Evolutionary conservation across 2,797 vertebrate species (phyloP).

Genomic region (Arctocebus calabarensis): DNA sequence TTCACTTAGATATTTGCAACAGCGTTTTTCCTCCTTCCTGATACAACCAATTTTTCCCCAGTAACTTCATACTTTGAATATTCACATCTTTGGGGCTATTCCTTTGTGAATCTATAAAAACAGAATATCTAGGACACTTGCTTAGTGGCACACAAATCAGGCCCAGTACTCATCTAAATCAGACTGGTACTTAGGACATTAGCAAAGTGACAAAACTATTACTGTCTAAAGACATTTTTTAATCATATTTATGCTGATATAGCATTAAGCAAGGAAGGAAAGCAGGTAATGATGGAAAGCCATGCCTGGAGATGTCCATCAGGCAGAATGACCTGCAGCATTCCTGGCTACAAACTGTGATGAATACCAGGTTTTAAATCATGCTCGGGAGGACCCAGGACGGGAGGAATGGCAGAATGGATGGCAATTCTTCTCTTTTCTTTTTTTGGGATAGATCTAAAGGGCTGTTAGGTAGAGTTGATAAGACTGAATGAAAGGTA

Average conservation of each 20-base stretch:
- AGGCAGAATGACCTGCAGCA: fast-evolving
- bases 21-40: background rate
- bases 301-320: background rate
- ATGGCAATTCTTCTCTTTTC: slow-evolving; percentile 32
- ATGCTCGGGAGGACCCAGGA: background rate
- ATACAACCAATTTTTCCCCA: background rate
- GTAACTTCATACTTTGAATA: background rate
- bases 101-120: background rate
- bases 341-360: background rate
- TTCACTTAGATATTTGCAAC: background rate
- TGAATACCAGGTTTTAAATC: background rate
- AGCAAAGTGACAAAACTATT: slow-evolving; percentile 9
- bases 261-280: background rate
- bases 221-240: slow-evolving; percentile 33
- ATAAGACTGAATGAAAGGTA: background rate
- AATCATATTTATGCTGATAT: background rate
- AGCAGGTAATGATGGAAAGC: background rate
- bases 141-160: background rate
- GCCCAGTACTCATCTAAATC: background rate
- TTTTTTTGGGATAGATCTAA: background rate
- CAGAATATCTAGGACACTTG: background rate
- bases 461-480: background rate
- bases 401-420: background rate
- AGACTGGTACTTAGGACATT: background rate
- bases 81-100: background rate